These are phyloP conservation scores for Melangyna quadrimaculata DNA, from an alignment of 2,888 invertebrate species.

Conservation along the genomic window DNA sequence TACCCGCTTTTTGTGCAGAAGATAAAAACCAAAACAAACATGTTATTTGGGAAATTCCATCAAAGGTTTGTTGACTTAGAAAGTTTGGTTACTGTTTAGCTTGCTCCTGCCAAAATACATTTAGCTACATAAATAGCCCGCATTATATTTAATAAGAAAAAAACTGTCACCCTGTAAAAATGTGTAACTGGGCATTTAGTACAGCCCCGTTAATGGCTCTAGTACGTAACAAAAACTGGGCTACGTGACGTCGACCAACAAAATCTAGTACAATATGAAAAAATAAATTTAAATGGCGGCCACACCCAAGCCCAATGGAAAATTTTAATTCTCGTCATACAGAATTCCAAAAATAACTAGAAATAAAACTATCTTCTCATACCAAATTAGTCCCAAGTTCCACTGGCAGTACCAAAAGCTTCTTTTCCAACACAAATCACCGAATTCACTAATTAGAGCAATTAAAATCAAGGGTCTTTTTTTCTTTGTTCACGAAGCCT, in stretches of 20 bases:
- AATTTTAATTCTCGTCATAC: conserved; percentile 13
- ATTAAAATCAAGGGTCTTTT: background rate
- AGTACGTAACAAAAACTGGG: background rate
- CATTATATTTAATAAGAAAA: too few species aligned
- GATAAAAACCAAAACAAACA: too few species aligned
- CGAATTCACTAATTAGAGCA: conserved; percentile 32
- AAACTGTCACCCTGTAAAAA: background rate
- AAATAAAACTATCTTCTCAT: conserved; percentile 50
- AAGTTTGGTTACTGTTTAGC: too few species aligned
- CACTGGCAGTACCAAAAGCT: conserved; percentile 7
- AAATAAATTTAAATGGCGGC: conserved; percentile 25
- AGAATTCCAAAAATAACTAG: background rate
- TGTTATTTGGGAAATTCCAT: too few species aligned
- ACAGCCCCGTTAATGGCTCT: background rate
- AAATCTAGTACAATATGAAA: conserved; percentile 58
- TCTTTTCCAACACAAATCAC: conserved; percentile 53
- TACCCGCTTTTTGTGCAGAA: too few species aligned
- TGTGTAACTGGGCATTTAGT: background rate
- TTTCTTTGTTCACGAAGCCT: conserved; percentile 62
- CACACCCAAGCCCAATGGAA: conserved; percentile 40
- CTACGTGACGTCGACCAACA: background rate
- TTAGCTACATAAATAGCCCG: too few species aligned
- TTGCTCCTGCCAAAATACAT: too few species aligned
- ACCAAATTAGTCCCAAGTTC: conserved; percentile 48
- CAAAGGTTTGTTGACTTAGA: too few species aligned